A percentile compares a stretch with the other conserved stretches of the same genome.
phyloP scores from a whole-genome alignment of 2,797 vertebrate genomes.

The Schizopygopsis malacanthus region DNA sequence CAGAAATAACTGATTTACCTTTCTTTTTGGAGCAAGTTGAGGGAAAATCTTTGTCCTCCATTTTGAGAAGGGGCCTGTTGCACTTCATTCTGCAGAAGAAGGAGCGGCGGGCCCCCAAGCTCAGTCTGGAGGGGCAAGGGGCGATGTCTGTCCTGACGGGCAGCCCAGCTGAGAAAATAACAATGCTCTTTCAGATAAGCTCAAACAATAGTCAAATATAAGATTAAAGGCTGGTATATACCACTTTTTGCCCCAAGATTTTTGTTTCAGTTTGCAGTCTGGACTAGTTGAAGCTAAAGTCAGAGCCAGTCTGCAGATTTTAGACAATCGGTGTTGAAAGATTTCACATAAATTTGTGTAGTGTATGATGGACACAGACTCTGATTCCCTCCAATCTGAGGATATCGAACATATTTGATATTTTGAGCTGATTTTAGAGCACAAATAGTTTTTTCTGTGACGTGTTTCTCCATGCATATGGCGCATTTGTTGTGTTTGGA shows the following conservation, averaged over 20 bases:
- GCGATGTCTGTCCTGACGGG: constrained; percentile 87
- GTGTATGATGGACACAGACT: background rate
- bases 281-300: background rate
- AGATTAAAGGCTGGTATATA: background rate
- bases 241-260: background rate
- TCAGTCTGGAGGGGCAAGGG: constrained; percentile 72
- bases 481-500: background rate
- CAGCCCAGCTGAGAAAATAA: constrained; percentile 81
- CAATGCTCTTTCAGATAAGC: background rate
- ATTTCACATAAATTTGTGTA: background rate
- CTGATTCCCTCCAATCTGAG: background rate
- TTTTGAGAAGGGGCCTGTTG: constrained; percentile 84
- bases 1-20: constrained; percentile 73
- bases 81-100: constrained; percentile 99
- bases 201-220: background rate
- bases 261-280: background rate
- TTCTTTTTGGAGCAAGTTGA: constrained; percentile 90
- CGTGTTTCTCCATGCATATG: no score
- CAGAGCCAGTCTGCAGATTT: background rate
- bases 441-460: background rate
- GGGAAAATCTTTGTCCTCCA: constrained; percentile 84
- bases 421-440: background rate
- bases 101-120: constrained; percentile 90
- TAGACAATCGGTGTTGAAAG: background rate
- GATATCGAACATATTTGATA: background rate